Base-by-base conservation (phyloP, 2,797 vertebrate species). In the Lemur catta region DNA sequence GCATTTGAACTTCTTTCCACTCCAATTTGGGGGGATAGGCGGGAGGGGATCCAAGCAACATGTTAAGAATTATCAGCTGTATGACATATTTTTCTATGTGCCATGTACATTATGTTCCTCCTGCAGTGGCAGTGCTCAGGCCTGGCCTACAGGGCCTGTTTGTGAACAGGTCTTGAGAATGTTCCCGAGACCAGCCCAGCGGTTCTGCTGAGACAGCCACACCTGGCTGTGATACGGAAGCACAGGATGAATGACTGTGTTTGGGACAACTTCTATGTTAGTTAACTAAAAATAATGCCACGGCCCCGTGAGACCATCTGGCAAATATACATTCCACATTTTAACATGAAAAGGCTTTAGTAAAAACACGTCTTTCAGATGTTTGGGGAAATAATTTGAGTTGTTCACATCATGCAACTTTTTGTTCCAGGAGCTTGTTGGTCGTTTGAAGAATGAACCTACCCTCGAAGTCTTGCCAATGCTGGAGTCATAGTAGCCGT, bases 31-130 rank as follows among this genome's bases (percentile, higher is more conserved):
- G 12, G 26, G n/a, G 63, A 7, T 1, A 24, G 8, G 33, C n/a
- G 4, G 22, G 57, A 59, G 30, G 20, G 24, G 35, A 33, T 26
- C 41, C 9, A 46, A 82, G 55, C 30, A 50, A 0, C 18, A 1
- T 4, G 7, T 33, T 24, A 33, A 10, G 69, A 61, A 20, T 10
- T 12, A 30, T 8, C 17, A 4, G 46, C 26, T 2, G 0, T 1
- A 3, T 7, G 6, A 6, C 1, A 2, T 5, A 0, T 33, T 75
- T 72, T 46, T 35, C 76, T 18, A 2, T 5, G 0, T 1, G 1
- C 59, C 11, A 0, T 18, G 18, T n/a, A 0, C 0, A 0, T 7
- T 1, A 0, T 0, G 0, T 7, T 5, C 24, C 33, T 24, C 43
- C 33, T 6, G 14, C 5, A 33, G 76, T 0, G 2, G 43, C 2